Base-by-base conservation (phyloP, 2,113 vertebrate species). In the Elachura formosa region DNA sequence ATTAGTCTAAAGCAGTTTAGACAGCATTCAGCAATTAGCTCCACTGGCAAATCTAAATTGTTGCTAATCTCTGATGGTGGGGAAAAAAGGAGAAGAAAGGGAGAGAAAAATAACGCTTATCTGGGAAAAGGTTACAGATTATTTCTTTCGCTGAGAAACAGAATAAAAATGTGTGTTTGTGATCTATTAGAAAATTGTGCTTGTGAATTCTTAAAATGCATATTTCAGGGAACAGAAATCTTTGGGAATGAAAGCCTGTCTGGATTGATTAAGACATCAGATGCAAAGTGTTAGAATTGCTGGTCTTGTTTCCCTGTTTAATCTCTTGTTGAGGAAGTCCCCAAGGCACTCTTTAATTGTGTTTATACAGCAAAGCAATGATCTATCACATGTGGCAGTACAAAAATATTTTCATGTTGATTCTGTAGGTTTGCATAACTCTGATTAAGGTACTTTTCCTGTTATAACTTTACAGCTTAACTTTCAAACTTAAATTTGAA, bases 351-450 rank as follows among this genome's bases (percentile, higher is more conserved):
- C 75, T 94, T 97, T 97, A 97, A 96, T 94, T 92, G 13, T 97
- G 96, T 97, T 97, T 97, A 97, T 92, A 96, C 51, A 97, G 96
- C 81, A 96, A 77, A 61, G 95, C 92, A 96, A 96, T 89, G 94
- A 97, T 96, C 93, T 75, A 96, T 97, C 94, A 97, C 91, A 95
- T 95, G 91, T 96, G 94, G 96, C 96, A 97, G 97, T 90, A 89
- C 71, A 93, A 94, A 97, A 97, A 97, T 97, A 97, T 97, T 97
- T 97, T 96, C 96, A 91, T 83, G 87, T 92, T 94, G 95, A 97
- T 97, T 96, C 95, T 89, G 95, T 38, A 94, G 81, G 87, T 94
- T 96, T 87, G 85, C 87, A 63, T 89, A 97, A 95, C 51, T 89
- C 78, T 59, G 87, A 97, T 93, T 89, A 96, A 97, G 93, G 93